Evolutionary conservation across 2,888 invertebrate genomes (phyloP).

Genomic region (Leucophenga montana): DNA sequence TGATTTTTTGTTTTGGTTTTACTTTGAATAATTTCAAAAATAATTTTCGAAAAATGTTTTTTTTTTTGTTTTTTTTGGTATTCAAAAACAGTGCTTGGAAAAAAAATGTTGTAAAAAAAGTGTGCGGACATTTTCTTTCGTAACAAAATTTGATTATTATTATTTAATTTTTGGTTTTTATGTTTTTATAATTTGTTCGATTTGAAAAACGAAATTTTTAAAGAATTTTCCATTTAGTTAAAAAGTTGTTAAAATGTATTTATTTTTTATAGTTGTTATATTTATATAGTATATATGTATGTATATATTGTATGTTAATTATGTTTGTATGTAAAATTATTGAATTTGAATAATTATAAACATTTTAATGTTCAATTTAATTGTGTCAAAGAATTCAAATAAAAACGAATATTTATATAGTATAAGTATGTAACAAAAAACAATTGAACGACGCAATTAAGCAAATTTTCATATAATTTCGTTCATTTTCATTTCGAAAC

Average conservation of each 20-base stretch:
- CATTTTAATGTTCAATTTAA: constrained; percentile 48
- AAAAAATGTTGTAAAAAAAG: constrained; percentile 57
- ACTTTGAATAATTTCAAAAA: constrained; percentile 33
- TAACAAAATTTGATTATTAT: constrained; percentile 50
- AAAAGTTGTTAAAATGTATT: constrained; percentile 42
- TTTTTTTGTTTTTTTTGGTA: constrained; percentile 42
- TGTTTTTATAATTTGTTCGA: too few relatives aligned
- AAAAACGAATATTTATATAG: background rate
- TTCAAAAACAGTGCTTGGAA: constrained; percentile 62
- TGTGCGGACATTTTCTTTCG: constrained; percentile 58
- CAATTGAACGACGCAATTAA: constrained; percentile 1
- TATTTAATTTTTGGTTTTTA: constrained; percentile 20
- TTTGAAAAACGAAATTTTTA: constrained; percentile 49
- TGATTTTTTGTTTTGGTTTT: constrained; percentile 51
- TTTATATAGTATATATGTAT: too few relatives aligned
- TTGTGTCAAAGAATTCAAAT: background rate
- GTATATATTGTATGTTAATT: too few relatives aligned
- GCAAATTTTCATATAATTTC: background rate
- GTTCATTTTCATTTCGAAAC: too few relatives aligned
- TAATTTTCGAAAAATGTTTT: constrained; percentile 28
- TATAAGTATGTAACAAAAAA: background rate
- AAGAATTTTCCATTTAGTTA: constrained; percentile 31
- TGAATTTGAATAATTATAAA: constrained; percentile 33
- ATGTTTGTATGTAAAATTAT: too few relatives aligned
- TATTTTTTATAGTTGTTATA: constrained; percentile 37